phyloP scores from a whole-genome alignment of 2,888 invertebrate species.

The Drosophila monieri region DNA sequence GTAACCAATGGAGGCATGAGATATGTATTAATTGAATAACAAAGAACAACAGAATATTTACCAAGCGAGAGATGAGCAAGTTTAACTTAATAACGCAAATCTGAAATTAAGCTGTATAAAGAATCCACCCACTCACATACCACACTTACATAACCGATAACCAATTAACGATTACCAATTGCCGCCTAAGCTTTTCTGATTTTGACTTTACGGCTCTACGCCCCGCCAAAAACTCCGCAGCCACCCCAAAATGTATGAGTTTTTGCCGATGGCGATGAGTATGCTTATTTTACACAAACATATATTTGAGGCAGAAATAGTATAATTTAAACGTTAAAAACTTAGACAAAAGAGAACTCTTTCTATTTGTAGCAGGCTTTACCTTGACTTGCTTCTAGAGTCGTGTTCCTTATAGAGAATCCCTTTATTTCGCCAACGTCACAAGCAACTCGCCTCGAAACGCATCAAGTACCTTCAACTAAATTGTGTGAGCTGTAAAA shows the following conservation, averaged over 20 bases:
- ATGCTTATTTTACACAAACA: neutral
- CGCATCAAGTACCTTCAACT: slow-evolving; percentile 80
- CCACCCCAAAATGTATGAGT: slow-evolving; percentile 55
- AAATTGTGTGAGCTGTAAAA: slow-evolving; percentile 84
- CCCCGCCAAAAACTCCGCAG: slow-evolving; percentile 44
- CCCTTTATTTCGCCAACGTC: slow-evolving; percentile 2
- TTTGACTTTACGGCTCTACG: slow-evolving; percentile 44
- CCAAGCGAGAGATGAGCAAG: slow-evolving; percentile 55
- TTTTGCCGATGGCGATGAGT: slow-evolving; percentile 44
- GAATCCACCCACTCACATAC: slow-evolving; percentile 37
- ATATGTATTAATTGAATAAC: slow-evolving; percentile 60
- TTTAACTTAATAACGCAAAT: slow-evolving; percentile 53
- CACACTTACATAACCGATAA: slow-evolving; percentile 17
- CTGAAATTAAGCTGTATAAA: slow-evolving; percentile 63
- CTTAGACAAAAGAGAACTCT: neutral
- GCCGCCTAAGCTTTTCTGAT: slow-evolving; percentile 23
- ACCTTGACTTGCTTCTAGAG: slow-evolving; percentile 45
- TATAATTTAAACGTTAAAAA: slow-evolving; percentile 20
- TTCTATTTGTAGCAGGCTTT: neutral
- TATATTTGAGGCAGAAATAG: slow-evolving; percentile 15
- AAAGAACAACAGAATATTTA: slow-evolving; percentile 54
- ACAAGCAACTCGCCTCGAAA: slow-evolving; percentile 48
- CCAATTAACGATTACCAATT: slow-evolving; percentile 14
- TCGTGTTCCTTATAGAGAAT: slow-evolving; percentile 23
- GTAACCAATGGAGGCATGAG: slow-evolving; percentile 54